Conservation (phyloP, 2,888 invertebrate species). For the Pilophorus perplexus region DNA sequence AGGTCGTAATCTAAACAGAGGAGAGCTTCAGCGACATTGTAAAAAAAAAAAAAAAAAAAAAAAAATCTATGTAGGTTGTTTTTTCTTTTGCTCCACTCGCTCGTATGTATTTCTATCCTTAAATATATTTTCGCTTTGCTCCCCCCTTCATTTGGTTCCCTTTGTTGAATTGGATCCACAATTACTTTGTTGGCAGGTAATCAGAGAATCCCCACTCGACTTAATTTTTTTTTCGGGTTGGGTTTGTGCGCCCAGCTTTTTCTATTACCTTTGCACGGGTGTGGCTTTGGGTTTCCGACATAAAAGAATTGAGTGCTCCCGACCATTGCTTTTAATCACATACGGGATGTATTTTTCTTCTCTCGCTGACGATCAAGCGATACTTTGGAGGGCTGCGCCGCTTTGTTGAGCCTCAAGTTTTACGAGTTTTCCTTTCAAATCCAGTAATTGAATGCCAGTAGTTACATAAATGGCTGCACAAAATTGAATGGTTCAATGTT, state of each 20-base stretch:
- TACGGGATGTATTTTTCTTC: too few relatives aligned
- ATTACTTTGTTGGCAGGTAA: conserved; percentile 36
- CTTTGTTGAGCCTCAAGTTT: too few relatives aligned
- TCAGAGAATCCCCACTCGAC: conserved; percentile 35
- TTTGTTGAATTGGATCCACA: conserved; percentile 36
- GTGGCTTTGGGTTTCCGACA: conserved; percentile 1
- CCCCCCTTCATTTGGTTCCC: conserved; percentile 17
- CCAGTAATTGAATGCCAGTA: too few relatives aligned
- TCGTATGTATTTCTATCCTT: conserved; percentile 24
- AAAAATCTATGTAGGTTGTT: conserved; percentile 19
- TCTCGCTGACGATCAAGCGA: too few relatives aligned
- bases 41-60: conserved; percentile 22
- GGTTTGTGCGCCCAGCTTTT: not conserved
- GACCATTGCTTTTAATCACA: conserved; percentile 28
- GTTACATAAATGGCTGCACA: too few relatives aligned
- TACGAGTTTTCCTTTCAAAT: too few relatives aligned
- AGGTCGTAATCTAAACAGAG: conserved; percentile 36
- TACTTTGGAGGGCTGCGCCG: too few relatives aligned
- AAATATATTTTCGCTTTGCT: conserved; percentile 31
- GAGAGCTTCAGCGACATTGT: conserved; percentile 37
- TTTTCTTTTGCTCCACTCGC: conserved; percentile 10
- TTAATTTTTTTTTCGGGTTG: conserved; percentile 30
- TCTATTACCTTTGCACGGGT: conserved; percentile 1
- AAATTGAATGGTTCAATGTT: too few relatives aligned
- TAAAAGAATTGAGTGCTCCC: conserved; percentile 21